Evolutionary conservation across 2,888 invertebrate species (phyloP).

Genomic region (Sminthurides aquaticus): DNA sequence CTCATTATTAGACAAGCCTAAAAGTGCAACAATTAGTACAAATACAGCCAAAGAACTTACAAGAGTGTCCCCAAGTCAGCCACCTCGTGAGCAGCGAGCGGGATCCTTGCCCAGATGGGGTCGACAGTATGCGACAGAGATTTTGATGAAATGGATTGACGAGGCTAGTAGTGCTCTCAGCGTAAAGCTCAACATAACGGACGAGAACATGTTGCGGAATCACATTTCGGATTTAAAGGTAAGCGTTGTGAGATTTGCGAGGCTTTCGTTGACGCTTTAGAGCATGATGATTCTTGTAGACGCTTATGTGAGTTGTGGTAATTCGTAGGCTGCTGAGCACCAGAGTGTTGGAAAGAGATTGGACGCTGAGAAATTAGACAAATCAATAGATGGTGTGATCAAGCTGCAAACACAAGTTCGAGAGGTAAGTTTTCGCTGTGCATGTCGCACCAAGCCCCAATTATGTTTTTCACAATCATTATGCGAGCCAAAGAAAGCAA

Average conservation of each 20-base stretch:
- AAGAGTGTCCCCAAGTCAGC: background rate
- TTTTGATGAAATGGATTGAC: constrained; percentile 38
- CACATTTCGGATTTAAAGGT: constrained; percentile 60
- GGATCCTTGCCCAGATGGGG: constrained; percentile 16
- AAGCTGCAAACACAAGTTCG: constrained; percentile 41
- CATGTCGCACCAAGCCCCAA: no score
- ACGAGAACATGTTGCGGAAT: constrained; percentile 58
- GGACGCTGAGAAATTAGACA: constrained; percentile 50
- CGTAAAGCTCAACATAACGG: constrained; percentile 58
- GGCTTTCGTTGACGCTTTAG: background rate
- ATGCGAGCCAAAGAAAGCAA: background rate
- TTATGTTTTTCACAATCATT: no score
- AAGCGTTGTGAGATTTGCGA: constrained; percentile 25
- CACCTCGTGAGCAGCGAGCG: background rate
- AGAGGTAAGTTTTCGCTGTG: constrained; percentile 15
- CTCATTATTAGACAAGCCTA: background rate
- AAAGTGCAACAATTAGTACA: background rate
- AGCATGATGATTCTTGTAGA: constrained; percentile 6
- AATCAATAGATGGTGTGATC: constrained; percentile 40
- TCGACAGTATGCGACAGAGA: constrained; percentile 13
- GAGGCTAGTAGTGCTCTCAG: constrained; percentile 52
- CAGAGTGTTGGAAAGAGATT: constrained; percentile 52
- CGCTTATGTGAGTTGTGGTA: no score
- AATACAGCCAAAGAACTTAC: background rate
- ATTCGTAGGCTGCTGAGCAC: constrained; percentile 48